Evolutionary conservation across 2,797 vertebrate genomes (phyloP).

Genomic region (Oryzias sinensis): DNA sequence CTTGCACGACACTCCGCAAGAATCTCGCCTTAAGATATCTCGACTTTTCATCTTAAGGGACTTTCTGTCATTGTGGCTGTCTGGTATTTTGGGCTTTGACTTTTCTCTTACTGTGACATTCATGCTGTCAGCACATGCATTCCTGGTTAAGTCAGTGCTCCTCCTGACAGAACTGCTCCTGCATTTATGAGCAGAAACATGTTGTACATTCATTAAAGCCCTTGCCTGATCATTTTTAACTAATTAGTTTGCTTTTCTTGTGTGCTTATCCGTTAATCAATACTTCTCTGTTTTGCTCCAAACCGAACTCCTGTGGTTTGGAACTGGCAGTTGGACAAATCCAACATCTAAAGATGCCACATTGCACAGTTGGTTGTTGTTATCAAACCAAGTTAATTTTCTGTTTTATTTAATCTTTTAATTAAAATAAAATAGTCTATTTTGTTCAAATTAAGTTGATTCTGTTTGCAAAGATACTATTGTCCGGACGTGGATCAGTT

Average conservation of each 20-base stretch:
- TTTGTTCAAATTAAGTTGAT: no score
- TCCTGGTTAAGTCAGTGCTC: constrained; percentile 30
- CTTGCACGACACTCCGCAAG: constrained; percentile 44
- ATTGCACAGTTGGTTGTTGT: no score
- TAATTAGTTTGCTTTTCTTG: constrained; percentile 5
- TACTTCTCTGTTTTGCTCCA: neutral
- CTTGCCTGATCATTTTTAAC: neutral
- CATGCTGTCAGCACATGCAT: constrained; percentile 53
- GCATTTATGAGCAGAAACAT: neutral
- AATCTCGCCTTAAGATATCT: constrained; percentile 57
- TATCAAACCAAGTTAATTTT: no score
- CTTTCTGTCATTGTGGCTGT: constrained; percentile 59
- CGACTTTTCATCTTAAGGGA: constrained; percentile 55
- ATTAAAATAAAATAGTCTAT: no score
- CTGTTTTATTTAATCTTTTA: no score
- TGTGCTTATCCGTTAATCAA: neutral
- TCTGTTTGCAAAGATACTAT: no score
- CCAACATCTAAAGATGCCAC: neutral
- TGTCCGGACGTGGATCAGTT: no score
- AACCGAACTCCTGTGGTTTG: neutral
- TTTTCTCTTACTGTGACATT: constrained; percentile 47
- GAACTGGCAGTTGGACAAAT: neutral
- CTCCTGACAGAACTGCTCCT: neutral
- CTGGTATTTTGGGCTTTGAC: constrained; percentile 65
- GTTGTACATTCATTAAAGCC: constrained; percentile 1